Percentiles rank a stretch among this genome's conserved stretches.
Evolutionary conservation across 92 coral and sea anemone genomes (phyloP).

Genomic region (Scolanthus callimorphus): DNA sequence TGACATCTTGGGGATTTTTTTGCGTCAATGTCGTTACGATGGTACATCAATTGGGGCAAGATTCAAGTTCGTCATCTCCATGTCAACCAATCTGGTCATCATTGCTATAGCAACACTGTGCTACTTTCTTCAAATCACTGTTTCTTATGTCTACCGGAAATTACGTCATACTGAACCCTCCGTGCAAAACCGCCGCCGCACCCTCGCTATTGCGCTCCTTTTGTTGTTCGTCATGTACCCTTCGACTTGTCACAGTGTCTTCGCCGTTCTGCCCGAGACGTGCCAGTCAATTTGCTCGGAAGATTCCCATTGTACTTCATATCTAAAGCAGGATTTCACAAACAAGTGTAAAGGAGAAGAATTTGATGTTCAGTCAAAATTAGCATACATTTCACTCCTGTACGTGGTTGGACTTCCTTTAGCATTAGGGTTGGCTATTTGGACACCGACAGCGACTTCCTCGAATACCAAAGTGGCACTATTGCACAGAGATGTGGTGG

Average conservation of each 20-base stretch:
- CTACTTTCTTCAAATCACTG: no score
- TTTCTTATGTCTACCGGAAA: no score
- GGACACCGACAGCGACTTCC: no score
- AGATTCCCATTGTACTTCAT: background rate
- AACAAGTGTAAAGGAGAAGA: background rate
- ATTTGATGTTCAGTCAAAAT: background rate
- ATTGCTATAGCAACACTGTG: background rate
- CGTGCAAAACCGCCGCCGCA: no score
- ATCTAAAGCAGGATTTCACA: background rate
- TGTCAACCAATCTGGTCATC: background rate
- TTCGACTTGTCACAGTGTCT: background rate
- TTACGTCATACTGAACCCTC: no score
- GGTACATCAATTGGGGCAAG: background rate
- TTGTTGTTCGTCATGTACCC: background rate
- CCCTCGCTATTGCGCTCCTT: background rate
- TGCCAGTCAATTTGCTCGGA: background rate
- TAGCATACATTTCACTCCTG: background rate
- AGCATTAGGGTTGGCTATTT: no score
- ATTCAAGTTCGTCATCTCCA: background rate
- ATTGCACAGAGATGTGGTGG: background rate
- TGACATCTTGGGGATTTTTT: background rate
- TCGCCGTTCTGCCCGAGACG: background rate
- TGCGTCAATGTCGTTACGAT: background rate
- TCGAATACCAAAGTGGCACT: no score
- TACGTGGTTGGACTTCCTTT: background rate